Conservation (phyloP, 2,113 vertebrate genomes). For the Herpailurus yagouaroundi region DNA sequence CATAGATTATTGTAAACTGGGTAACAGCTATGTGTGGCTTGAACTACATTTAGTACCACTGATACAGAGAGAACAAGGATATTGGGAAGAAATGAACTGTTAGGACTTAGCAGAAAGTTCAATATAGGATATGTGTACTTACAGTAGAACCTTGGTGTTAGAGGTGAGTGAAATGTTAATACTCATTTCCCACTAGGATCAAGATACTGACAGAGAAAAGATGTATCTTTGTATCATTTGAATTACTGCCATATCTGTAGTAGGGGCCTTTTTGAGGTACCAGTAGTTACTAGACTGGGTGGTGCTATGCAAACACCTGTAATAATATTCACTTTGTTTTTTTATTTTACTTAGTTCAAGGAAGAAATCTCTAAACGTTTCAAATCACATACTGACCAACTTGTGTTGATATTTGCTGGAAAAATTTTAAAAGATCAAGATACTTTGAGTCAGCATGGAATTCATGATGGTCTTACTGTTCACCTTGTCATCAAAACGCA, state of each 20-base stretch:
- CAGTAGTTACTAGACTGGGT: not conserved
- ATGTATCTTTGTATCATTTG: not conserved
- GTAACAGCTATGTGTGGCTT: not conserved
- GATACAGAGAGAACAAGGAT: not conserved
- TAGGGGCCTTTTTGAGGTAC: not conserved
- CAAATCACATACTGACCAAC: slow-evolving; percentile 89
- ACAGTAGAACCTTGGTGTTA: not conserved
- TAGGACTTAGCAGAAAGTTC: not conserved
- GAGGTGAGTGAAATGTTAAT: not conserved
- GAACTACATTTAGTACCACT: not conserved
- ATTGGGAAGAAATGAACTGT: not conserved
- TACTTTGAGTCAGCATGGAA: slow-evolving; percentile 90
- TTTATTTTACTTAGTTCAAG: slow-evolving; percentile 86
- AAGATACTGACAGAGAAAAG: not conserved
- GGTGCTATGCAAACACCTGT: not conserved
- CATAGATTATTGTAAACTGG: not conserved
- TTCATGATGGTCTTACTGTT: slow-evolving; percentile 91
- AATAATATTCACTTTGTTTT: slow-evolving; percentile 53
- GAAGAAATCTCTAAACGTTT: slow-evolving; percentile 91
- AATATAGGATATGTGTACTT: not conserved
- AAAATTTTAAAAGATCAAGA: slow-evolving; percentile 92
- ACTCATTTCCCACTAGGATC: not conserved
- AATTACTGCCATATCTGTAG: not conserved
- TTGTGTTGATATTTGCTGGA: slow-evolving; percentile 92
- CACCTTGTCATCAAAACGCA: slow-evolving; percentile 92